Evolutionary conservation across 1,140 invertebrate genomes (phyloP).

Genomic region (Chionoecetes opilio): DNA sequence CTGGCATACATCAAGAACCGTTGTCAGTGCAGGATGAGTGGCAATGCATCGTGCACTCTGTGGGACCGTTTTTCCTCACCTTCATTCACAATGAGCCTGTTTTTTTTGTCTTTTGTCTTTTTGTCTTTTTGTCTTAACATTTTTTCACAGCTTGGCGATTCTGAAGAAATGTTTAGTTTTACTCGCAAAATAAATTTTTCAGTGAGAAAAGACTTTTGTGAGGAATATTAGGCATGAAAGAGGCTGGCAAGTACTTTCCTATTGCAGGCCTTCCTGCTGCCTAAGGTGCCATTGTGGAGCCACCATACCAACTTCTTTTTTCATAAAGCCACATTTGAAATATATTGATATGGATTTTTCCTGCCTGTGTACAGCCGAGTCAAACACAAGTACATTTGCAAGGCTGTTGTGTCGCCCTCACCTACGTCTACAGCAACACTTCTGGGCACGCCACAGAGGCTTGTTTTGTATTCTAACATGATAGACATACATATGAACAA

Average conservation of each 20-base stretch:
- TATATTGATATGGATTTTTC: no score
- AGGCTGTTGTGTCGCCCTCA: no score
- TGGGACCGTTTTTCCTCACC: background rate
- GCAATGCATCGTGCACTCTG: background rate
- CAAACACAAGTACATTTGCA: no score
- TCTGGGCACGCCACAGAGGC: no score
- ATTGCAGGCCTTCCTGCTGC: background rate
- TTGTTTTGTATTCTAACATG: no score
- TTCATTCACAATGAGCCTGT: background rate
- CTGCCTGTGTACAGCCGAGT: no score
- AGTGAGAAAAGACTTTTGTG: background rate
- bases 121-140: no score
- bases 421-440: no score
- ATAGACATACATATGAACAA: no score
- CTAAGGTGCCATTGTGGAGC: background rate
- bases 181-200: background rate
- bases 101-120: no score
- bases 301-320: background rate
- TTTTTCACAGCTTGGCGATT: background rate
- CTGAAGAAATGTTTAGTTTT: background rate
- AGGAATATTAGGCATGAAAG: background rate
- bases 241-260: background rate
- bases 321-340: background rate
- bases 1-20: background rate
- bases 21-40: background rate